These are phyloP conservation scores for Gopherus flavomarginatus DNA, from an alignment of 2,113 vertebrate species.

Conservation along the genomic window DNA sequence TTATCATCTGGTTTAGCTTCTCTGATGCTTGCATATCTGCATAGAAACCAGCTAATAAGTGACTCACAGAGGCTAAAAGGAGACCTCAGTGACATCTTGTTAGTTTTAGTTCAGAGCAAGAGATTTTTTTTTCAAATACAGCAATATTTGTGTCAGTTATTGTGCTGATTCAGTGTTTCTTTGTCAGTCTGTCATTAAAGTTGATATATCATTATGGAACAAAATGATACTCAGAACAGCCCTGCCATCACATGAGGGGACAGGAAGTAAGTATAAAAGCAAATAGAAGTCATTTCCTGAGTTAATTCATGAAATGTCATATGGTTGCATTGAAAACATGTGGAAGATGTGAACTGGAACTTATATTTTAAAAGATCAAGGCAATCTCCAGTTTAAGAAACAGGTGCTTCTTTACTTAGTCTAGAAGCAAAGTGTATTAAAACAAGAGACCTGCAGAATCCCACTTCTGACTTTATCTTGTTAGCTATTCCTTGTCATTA, in stretches of 20 bases:
- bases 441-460: slow-evolving; percentile 8
- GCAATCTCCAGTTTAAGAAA: slow-evolving; percentile 31
- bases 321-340: slow-evolving; percentile 39
- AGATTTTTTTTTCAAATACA: slow-evolving; percentile 8
- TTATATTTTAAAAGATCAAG: slow-evolving; percentile 27
- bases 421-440: neutral
- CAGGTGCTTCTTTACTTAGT: slow-evolving; percentile 61
- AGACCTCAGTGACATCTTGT: neutral
- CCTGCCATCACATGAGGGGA: slow-evolving; percentile 42
- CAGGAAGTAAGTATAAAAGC: slow-evolving; percentile 53
- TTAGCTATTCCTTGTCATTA: slow-evolving; percentile 30
- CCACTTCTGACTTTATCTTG: slow-evolving; percentile 1
- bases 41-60: neutral
- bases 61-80: neutral
- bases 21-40: slow-evolving; percentile 35
- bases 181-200: slow-evolving; percentile 53
- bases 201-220: slow-evolving; percentile 29
- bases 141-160: slow-evolving; percentile 37
- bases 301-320: slow-evolving; percentile 58
- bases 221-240: slow-evolving; percentile 60
- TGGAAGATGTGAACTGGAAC: slow-evolving; percentile 43
- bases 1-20: slow-evolving; percentile 27
- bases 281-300: slow-evolving; percentile 67
- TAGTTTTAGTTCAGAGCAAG: slow-evolving; percentile 30
- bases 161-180: slow-evolving; percentile 24